Base-by-base conservation (phyloP, 2,113 vertebrate genomes). In the Chionis minor region DNA sequence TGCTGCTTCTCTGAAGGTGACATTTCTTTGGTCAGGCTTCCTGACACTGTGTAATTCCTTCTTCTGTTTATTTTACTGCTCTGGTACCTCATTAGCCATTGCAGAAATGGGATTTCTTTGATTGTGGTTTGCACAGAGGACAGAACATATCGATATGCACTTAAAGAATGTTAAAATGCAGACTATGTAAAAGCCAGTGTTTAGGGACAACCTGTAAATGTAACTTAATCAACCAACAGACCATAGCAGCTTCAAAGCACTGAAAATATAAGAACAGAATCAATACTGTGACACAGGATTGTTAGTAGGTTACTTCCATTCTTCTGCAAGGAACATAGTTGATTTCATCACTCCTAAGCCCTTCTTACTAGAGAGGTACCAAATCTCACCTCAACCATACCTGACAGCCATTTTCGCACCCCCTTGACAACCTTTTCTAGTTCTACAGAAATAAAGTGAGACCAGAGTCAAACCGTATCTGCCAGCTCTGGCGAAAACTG, bases 51-150 rank as follows among this genome's bases (percentile, higher is more conserved):
- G 54, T 56, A 94, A 90, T 95, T 95, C 81, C 81, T 92, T 63
- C 75, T 65, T 85, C 92, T 97, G 94, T 95, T 94, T 96, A 89
- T 91, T 93, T 96, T 96, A 84, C 91, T 85, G 79, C 32, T 79
- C 49, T 77, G 55, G 62, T 85, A 86, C 65, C 81, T 94, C 94
- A 96, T 93, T 88, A 97, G 84, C 70, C 62, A 79, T 44, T 89
- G 89, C 71, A 92, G 49, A 92, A 92, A 94, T 73, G 54, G 80
- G 70, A 85, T 94, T 85, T 82, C 80, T 92, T 95, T 97, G 86
- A 92, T 51, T 97, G 94, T 84, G 84, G 88, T 82, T 97, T 96
- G 47, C 78, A 88, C 40, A 94, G 86, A 87, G 83, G 78, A 94
- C 81, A 88, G 93, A 86, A 87, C 27, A 74, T 86, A 94, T 63